A percentile compares a stretch with the other conserved stretches of the same genome.
Evolutionary conservation across 2,888 invertebrate species (phyloP).

Genomic region (Stenchaetothrips biformis): DNA sequence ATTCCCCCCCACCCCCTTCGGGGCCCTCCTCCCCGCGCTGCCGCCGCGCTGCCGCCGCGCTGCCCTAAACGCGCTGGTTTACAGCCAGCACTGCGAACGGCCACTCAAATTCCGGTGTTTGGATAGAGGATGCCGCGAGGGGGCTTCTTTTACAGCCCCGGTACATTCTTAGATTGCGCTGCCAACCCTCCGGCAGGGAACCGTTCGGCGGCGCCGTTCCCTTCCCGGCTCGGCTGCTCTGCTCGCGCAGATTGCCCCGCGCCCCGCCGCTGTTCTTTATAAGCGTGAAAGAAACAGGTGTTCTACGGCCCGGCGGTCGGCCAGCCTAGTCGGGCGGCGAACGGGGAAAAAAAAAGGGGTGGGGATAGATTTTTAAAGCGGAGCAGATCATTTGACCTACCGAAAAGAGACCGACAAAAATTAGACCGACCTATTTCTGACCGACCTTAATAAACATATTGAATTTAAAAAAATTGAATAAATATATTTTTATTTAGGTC

Average conservation of each 20-base stretch:
- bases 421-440: too few relatives aligned
- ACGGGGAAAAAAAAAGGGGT: background rate
- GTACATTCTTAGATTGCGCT: slow-evolving; percentile 10
- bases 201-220: background rate
- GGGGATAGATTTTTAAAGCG: background rate
- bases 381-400: too few relatives aligned
- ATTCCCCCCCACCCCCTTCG: too few relatives aligned
- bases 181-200: background rate
- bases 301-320: background rate
- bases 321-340: background rate
- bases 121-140: background rate
- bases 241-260: background rate
- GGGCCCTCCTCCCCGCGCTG: too few relatives aligned
- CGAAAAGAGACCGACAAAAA: too few relatives aligned
- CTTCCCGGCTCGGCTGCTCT: background rate
- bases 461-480: too few relatives aligned
- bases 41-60: background rate
- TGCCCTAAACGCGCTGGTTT: background rate
- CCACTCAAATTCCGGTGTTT: slow-evolving; percentile 19
- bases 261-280: background rate
- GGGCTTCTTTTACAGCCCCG: slow-evolving; percentile 7
- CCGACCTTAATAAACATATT: too few relatives aligned
- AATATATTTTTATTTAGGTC: too few relatives aligned
- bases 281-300: slow-evolving; percentile 12
- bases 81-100: background rate